phyloP scores from a whole-genome alignment of 2,888 invertebrate genomes.

The Callosobruchus maculatus region DNA sequence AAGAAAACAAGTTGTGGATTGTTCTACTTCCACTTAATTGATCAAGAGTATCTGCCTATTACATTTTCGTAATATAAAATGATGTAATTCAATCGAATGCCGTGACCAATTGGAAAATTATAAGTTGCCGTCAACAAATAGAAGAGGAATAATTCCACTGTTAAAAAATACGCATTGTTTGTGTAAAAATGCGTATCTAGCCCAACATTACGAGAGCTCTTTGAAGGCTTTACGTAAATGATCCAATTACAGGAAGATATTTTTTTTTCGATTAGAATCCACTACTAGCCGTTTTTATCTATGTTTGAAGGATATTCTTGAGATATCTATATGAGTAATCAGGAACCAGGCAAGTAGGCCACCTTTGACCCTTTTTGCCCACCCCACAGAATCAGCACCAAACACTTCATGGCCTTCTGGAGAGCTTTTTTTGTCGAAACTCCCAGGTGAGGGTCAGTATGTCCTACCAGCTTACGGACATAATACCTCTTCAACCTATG shows the following conservation, averaged over 20 bases:
- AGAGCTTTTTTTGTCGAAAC: too few species aligned
- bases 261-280: neutral
- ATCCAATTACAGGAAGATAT: neutral
- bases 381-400: too few species aligned
- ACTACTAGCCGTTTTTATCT: too few species aligned
- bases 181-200: neutral
- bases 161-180: neutral
- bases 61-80: neutral
- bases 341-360: too few species aligned
- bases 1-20: neutral
- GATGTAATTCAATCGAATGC: neutral
- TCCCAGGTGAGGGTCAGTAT: too few species aligned
- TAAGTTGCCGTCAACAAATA: neutral
- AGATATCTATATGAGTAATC: too few species aligned
- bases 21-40: neutral
- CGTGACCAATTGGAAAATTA: neutral
- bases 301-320: too few species aligned
- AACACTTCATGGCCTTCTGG: too few species aligned
- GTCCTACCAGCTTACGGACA: too few species aligned
- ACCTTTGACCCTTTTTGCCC: too few species aligned
- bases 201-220: neutral
- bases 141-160: neutral
- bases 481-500: too few species aligned
- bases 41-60: neutral
- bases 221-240: neutral